Conservation (phyloP, 2,113 vertebrate species). For the Accipiter cooperii region DNA sequence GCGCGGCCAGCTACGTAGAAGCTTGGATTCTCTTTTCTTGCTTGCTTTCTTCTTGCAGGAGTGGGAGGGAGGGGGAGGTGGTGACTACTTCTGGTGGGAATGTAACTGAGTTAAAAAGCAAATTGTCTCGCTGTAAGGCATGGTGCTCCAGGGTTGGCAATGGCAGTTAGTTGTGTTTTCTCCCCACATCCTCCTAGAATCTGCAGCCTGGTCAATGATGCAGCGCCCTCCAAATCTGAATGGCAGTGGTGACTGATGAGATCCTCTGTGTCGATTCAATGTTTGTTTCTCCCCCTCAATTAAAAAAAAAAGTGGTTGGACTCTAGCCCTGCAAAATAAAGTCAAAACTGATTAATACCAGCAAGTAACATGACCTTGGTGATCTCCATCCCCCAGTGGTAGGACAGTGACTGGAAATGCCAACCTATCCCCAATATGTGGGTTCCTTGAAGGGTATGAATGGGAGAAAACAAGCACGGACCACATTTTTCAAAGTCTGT, state of each 20-base stretch:
- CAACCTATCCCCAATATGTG: neutral
- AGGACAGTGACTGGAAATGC: neutral
- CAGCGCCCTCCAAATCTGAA: slow-evolving; percentile 74
- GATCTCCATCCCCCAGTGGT: neutral
- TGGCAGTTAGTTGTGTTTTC: neutral
- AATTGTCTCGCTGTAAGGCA: slow-evolving; percentile 58
- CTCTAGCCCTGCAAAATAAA: slow-evolving; percentile 80
- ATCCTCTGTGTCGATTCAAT: slow-evolving; percentile 74
- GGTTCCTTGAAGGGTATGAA: neutral
- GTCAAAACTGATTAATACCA: slow-evolving; percentile 2
- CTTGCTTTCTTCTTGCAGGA: neutral
- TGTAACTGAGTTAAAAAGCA: slow-evolving; percentile 66
- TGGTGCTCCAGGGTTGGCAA: slow-evolving; percentile 28
- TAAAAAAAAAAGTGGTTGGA: slow-evolving; percentile 66
- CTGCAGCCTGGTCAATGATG: slow-evolving; percentile 67
- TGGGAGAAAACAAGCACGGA: neutral
- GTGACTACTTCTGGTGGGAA: slow-evolving; percentile 68
- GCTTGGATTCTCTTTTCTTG: neutral
- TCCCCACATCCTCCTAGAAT: slow-evolving; percentile 23
- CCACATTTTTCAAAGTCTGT: neutral
- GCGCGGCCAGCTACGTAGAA: neutral
- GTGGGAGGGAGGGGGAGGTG: slow-evolving; percentile 17
- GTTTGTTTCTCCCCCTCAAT: slow-evolving; percentile 61
- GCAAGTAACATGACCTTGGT: neutral
- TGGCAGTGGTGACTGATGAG: slow-evolving; percentile 90